Conservation (phyloP, 2,113 vertebrate genomes). For the Seriola rivoliana region DNA sequence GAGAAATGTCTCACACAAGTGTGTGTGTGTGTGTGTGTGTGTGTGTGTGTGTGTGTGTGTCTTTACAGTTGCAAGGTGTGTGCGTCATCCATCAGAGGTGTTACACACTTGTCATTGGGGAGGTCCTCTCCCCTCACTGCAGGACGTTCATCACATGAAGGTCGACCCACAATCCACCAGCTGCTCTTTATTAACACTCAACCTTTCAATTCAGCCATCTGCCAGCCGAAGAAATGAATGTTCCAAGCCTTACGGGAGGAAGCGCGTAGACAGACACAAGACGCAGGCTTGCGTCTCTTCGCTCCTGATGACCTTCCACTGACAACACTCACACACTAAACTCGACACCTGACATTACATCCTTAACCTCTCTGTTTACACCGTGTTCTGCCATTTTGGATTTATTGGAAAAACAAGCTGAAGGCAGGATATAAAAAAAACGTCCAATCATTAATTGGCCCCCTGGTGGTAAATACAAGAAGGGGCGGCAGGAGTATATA, state of each 20-base stretch:
- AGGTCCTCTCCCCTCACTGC: constrained; percentile 33
- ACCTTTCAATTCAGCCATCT: constrained; percentile 58
- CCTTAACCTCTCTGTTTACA: constrained; percentile 1
- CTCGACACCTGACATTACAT: constrained; percentile 27
- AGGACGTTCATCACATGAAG: constrained; percentile 57
- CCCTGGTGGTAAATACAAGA: background rate
- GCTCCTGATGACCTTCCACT: constrained; percentile 15
- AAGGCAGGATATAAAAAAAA: background rate
- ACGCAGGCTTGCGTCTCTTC: constrained; percentile 16
- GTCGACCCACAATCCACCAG: constrained; percentile 59
- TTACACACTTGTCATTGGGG: constrained; percentile 47
- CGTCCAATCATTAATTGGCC: background rate
- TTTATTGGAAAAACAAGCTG: constrained; percentile 11
- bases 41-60: background rate
- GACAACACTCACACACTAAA: constrained; percentile 10
- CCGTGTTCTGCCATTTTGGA: constrained; percentile 21
- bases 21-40: background rate
- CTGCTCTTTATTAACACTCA: constrained; percentile 58
- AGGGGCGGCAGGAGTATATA: background rate
- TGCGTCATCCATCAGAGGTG: constrained; percentile 40
- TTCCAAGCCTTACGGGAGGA: constrained; percentile 5
- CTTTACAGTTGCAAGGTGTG: background rate
- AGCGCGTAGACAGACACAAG: background rate
- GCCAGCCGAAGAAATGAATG: background rate
- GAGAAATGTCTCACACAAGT: too few relatives aligned